Evolutionary conservation across 2,888 invertebrate species (phyloP), one percentile per base, ranked within the genome.

Genomic region (Chironomus riparius): DNA sequence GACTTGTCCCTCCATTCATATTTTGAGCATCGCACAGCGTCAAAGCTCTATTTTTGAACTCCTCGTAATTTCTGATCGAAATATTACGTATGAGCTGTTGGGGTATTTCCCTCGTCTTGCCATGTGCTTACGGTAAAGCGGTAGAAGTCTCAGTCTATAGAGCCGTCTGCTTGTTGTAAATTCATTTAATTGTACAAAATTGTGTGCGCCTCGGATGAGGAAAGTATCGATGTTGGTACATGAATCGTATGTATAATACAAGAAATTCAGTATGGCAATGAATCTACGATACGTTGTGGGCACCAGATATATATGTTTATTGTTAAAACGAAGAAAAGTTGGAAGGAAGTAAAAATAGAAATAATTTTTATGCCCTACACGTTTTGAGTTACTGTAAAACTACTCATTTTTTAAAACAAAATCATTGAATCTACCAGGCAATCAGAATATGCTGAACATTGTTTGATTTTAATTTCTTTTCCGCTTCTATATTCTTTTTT

Each of bases 341-440:
- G 1, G 15, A 56, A 56, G 5, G 18, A 56, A n/a, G 56, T 18
- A 18, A 56, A 56, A 74, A 74, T 74, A 68, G 74, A 68, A 74
- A 74, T 74, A 74, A 74, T 74, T 72, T 72, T 50, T 50, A 6
- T 15, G 50, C 50, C 13, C 18, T 18, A 56, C 56, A 56, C 38
- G 28, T 62, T 48, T 18, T 68, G 62, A 38, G 74, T 74, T 62
- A 74, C 74, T 74, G 62, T 74, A 74, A 74, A 74, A 74, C 74
- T 74, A 74, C 74, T 68, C 65, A 68, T 74, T 74, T 74, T 74
- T 74, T 74, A 74, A 74, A 73, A 74, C 68, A 74, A 68, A 74
- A 74, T 74, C 74, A 74, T 74, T 74, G 74, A 74, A 74, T 74
- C 24, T 13, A 74, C 68, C 74, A 74, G 24, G 74, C 47, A n/a